Percentiles rank a stretch among this genome's conserved stretches.
Conservation (phyloP, 2,888 invertebrate species). For the Lacanobia oleracea region DNA sequence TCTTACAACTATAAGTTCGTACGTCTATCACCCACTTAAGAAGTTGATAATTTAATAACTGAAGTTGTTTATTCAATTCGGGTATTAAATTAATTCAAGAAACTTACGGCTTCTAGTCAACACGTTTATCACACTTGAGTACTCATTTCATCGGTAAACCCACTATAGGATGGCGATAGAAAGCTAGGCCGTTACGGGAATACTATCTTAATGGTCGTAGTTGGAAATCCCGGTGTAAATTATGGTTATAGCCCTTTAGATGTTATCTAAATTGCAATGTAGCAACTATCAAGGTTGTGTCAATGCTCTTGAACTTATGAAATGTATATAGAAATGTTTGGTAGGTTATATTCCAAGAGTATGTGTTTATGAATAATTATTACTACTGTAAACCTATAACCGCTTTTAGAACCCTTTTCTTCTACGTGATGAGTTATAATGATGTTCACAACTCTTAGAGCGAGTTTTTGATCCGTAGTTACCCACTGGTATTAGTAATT, state of each 20-base stretch:
- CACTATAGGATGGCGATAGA: slow-evolving; percentile 12
- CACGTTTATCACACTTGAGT: slow-evolving; percentile 1
- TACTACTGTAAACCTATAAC: background rate
- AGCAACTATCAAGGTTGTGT: slow-evolving; percentile 17
- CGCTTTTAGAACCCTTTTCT: background rate
- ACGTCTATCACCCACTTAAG: too few relatives aligned
- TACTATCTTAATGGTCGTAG: slow-evolving; percentile 44
- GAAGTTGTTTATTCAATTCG: background rate
- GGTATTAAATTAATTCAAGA: background rate
- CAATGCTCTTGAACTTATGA: background rate
- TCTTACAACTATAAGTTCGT: too few relatives aligned
- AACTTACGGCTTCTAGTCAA: background rate
- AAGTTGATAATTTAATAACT: too few relatives aligned
- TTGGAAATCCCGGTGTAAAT: slow-evolving; percentile 42
- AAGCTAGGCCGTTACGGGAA: slow-evolving; percentile 23
- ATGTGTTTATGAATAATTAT: too few relatives aligned
- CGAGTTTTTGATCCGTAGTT: too few relatives aligned
- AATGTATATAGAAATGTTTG: background rate
- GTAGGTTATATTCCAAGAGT: too few relatives aligned
- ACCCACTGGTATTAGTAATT: too few relatives aligned
- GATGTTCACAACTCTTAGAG: background rate
- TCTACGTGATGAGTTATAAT: background rate
- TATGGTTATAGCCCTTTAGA: slow-evolving; percentile 45
- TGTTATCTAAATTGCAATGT: slow-evolving; percentile 40
- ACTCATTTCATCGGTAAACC: slow-evolving; percentile 8